Percentiles rank a stretch among this genome's conserved stretches.
Evolutionary conservation across 2,888 invertebrate species (phyloP).

Genomic region (Netelia fuscicornis): DNA sequence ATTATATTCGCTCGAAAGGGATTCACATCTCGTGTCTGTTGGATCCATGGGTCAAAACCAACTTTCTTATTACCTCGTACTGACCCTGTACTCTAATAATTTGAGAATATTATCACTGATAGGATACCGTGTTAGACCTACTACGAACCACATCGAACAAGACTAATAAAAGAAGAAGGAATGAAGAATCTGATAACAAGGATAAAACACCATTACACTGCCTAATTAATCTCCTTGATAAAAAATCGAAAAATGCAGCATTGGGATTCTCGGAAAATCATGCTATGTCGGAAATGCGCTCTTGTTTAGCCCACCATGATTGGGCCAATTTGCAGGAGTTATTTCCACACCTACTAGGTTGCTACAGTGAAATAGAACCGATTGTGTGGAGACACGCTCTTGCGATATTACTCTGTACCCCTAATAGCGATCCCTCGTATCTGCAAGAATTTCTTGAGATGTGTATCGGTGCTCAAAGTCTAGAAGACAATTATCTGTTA

Average conservation of each 20-base stretch:
- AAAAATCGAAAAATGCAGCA: slow-evolving; percentile 30
- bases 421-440: slow-evolving; percentile 49
- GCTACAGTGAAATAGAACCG: slow-evolving; percentile 55
- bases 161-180: slow-evolving; percentile 51
- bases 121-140: slow-evolving; percentile 58
- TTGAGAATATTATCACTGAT: not conserved
- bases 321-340: slow-evolving; percentile 59
- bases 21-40: too few species aligned
- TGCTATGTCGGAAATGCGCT: slow-evolving; percentile 60
- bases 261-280: slow-evolving; percentile 52
- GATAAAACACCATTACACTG: slow-evolving; percentile 40
- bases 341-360: slow-evolving; percentile 58
- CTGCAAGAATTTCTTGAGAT: slow-evolving; percentile 64
- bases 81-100: not conserved
- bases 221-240: slow-evolving; percentile 32
- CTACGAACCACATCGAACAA: slow-evolving; percentile 26
- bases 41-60: too few species aligned
- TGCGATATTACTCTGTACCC: slow-evolving; percentile 57
- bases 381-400: slow-evolving; percentile 66
- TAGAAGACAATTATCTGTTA: slow-evolving; percentile 47
- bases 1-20: not conserved
- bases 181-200: slow-evolving; percentile 21
- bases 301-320: slow-evolving; percentile 52
- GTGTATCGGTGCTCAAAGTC: slow-evolving; percentile 49
- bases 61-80: not conserved